A percentile compares a stretch with the other conserved stretches of the same genome.
These are phyloP conservation scores for Notodonta ziczac DNA, from an alignment of 2,888 invertebrate species.

Conservation along the genomic window DNA sequence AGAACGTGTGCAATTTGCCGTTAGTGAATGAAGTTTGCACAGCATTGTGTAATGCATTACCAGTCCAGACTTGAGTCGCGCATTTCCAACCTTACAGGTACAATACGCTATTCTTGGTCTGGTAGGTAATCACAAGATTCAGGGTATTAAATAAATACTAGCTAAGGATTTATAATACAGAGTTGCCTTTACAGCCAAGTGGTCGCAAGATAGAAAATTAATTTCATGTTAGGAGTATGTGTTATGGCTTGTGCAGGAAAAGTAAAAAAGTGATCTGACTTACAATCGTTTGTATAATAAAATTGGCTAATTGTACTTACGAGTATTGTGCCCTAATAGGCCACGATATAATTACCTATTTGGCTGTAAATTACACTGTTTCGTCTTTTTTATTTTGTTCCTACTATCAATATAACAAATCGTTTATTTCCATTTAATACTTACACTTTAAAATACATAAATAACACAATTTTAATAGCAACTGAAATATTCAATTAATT, in stretches of 20 bases:
- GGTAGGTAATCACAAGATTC: constrained; percentile 20
- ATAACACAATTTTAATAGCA: constrained; percentile 57
- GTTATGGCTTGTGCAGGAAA: constrained; percentile 34
- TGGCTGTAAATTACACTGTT: constrained; percentile 55
- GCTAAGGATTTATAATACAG: constrained; percentile 34
- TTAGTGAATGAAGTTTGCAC: constrained; percentile 38
- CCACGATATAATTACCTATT: constrained; percentile 38
- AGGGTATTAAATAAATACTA: constrained; percentile 28
- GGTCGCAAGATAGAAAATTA: constrained; percentile 35
- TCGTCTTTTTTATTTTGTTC: constrained; percentile 52
- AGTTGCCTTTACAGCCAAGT: constrained; percentile 54
- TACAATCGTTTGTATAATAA: constrained; percentile 29
- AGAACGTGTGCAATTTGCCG: constrained; percentile 56
- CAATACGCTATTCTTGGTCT: constrained; percentile 12
- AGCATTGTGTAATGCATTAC: constrained; percentile 22
- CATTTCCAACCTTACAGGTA: constrained; percentile 16
- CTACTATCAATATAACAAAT: constrained; percentile 56
- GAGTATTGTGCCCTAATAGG: constrained; percentile 38
- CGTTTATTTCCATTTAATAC: constrained; percentile 58
- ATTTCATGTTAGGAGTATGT: constrained; percentile 22
- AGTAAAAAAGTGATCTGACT: constrained; percentile 39
- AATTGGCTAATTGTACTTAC: constrained; percentile 49
- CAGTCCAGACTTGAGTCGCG: constrained; percentile 16
- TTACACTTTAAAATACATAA: constrained; percentile 64
- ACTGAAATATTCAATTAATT: constrained; percentile 50